These are phyloP conservation scores for Osmoderma eremita DNA, from an alignment of 2,888 invertebrate genomes.

Conservation along the genomic window DNA sequence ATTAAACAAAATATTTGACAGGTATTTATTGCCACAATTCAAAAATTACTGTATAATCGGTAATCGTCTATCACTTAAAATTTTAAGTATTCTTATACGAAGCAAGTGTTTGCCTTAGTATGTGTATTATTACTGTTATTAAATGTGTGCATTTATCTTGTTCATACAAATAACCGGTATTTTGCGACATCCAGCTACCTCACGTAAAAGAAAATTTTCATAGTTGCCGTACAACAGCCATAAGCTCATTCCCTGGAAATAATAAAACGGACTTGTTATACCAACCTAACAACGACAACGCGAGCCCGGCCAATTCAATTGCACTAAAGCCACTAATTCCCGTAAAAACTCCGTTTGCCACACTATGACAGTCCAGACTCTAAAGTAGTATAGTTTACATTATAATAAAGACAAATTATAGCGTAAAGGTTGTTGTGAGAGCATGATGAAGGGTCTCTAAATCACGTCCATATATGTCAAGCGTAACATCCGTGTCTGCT, in stretches of 20 bases:
- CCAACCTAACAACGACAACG: conserved; percentile 11
- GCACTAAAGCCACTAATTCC: conserved; percentile 21
- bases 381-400: conserved; percentile 44
- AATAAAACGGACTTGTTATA: conserved; percentile 39
- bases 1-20: too few relatives aligned
- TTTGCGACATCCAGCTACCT: too few relatives aligned
- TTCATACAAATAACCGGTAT: too few relatives aligned
- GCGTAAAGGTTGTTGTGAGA: conserved; percentile 43
- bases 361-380: conserved; percentile 29
- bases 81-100: too few relatives aligned
- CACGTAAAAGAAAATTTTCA: too few relatives aligned
- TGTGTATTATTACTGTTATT: too few relatives aligned
- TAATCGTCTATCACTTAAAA: too few relatives aligned
- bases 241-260: conserved; percentile 29
- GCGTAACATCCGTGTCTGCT: conserved; percentile 46
- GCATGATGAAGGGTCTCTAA: conserved; percentile 45
- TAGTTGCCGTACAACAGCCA: neutral
- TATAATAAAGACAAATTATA: conserved; percentile 45
- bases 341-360: conserved; percentile 31
- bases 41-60: too few relatives aligned
- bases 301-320: conserved; percentile 23
- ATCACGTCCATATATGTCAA: conserved; percentile 44
- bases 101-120: too few relatives aligned
- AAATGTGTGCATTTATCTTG: too few relatives aligned
- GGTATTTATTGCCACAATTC: too few relatives aligned